phyloP scores from a whole-genome alignment of 1,140 invertebrate genomes.

The Heliconius nattereri region DNA sequence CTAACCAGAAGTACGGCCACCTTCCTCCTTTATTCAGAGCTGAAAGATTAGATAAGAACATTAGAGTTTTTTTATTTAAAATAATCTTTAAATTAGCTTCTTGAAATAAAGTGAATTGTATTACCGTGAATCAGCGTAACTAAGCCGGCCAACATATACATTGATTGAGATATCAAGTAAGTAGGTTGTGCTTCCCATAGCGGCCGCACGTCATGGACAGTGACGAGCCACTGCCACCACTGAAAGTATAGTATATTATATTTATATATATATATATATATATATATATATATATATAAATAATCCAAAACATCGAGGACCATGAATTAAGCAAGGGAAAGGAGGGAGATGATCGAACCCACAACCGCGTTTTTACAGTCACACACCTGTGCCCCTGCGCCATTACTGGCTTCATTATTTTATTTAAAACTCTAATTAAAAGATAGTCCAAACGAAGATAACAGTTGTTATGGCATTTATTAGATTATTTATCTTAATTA shows the following conservation, averaged over 20 bases:
- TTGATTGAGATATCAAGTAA: conserved; percentile 82
- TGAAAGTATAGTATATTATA: conserved; percentile 43
- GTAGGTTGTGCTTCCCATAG: conserved; percentile 83
- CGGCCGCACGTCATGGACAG: conserved; percentile 70
- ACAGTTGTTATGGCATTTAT: background rate
- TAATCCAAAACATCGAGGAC: no score
- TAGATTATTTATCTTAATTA: no score
- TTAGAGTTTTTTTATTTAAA: background rate
- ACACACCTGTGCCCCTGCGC: no score
- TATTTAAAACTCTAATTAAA: no score
- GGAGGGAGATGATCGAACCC: no score
- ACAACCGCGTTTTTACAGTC: no score
- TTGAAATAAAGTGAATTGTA: background rate
- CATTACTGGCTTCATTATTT: no score
- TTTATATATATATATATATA: no score
- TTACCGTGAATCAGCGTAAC: conserved; percentile 83
- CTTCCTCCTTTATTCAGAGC: conserved; percentile 85
- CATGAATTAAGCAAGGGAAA: no score
- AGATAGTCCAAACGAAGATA: no score
- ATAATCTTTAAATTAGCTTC: background rate
- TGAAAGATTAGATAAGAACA: conserved; percentile 52
- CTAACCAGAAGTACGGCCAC: conserved; percentile 87
- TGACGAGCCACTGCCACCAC: conserved; percentile 83
- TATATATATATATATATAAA: no score
- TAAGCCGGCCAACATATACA: conserved; percentile 81